Conservation (phyloP, 30 jellyfish, hydroid and myxozoan species). For the Clytia hemisphaerica region DNA sequence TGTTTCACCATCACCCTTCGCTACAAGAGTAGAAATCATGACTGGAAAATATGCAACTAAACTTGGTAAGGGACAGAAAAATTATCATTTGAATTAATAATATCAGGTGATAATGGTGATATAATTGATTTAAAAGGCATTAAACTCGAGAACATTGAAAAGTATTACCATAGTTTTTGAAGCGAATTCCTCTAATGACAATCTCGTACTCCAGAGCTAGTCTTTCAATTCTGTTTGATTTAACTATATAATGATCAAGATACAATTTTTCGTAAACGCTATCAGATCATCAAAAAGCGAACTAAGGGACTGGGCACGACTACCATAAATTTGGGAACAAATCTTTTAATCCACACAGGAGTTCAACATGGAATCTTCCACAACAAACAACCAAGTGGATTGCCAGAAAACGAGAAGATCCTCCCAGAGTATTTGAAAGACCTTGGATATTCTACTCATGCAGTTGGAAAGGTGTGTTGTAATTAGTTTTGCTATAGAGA, state of each 20-base stretch:
- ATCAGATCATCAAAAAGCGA: too few relatives aligned
- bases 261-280: too few relatives aligned
- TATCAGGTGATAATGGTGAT: too few relatives aligned
- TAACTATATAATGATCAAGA: too few relatives aligned
- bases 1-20: constrained; percentile 81
- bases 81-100: neutral
- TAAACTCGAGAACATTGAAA: too few relatives aligned
- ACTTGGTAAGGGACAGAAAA: constrained; percentile 85
- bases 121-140: too few relatives aligned
- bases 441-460: constrained; percentile 81
- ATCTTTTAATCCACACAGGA: constrained; percentile 45
- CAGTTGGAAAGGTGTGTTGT: constrained; percentile 79
- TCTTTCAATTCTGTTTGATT: too few relatives aligned
- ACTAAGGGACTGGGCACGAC: too few relatives aligned
- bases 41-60: constrained; percentile 94
- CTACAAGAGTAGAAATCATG: constrained; percentile 87
- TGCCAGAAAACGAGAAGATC: constrained; percentile 67
- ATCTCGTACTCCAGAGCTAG: too few relatives aligned
- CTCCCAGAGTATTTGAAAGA: constrained; percentile 91
- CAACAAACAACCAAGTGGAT: constrained; percentile 90
- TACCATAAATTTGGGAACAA: neutral
- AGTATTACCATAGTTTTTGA: too few relatives aligned
- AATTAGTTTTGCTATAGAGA: too few relatives aligned
- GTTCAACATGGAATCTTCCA: constrained; percentile 92
- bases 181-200: too few relatives aligned